Evolutionary conservation across 1,140 invertebrate species (phyloP).

Genomic region (roundworm (Caenorhabditis elegans)): WBcel235 BX284605.5:12749001-12749500

Average conservation of each 20-base stretch:
- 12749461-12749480: slow-evolving; percentile 36
- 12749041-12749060: slow-evolving; percentile 26
- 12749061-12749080: neutral
- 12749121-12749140: slow-evolving; percentile 29
- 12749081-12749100: slow-evolving; percentile 18
- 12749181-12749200: slow-evolving; percentile 32
- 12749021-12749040: neutral
- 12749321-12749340: slow-evolving; percentile 35
- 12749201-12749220: neutral
- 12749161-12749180: slow-evolving; percentile 39
- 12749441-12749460: slow-evolving; percentile 25
- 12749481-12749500: slow-evolving; percentile 5
- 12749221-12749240: slow-evolving; percentile 32
- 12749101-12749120: slow-evolving; percentile 37
- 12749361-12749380: slow-evolving; percentile 34
- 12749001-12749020: neutral
- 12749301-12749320: slow-evolving; percentile 35
- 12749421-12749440: slow-evolving; percentile 41
- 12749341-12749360: slow-evolving; percentile 27
- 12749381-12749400: slow-evolving; percentile 1
- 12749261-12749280: no score
- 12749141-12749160: slow-evolving; percentile 29
- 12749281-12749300: no score
- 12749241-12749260: slow-evolving; percentile 37
- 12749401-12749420: slow-evolving; percentile 33